phyloP scores from a whole-genome alignment of 2,888 invertebrate species.

The Argyra leucocephala region DNA sequence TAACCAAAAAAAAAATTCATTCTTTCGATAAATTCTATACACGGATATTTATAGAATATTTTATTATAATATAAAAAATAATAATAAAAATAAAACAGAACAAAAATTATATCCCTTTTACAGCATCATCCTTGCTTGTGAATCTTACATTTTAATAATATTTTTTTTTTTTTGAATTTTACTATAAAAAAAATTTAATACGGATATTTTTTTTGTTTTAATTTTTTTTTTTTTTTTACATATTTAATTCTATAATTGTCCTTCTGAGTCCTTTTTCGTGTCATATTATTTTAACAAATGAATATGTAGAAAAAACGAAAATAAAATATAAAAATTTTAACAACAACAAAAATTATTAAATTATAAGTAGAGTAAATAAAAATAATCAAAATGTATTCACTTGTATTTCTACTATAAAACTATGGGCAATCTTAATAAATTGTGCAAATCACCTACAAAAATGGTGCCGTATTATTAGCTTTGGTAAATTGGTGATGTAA shows the following conservation, averaged over 20 bases:
- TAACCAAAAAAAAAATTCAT: too few species aligned
- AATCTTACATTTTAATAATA: background rate
- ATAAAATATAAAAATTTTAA: background rate
- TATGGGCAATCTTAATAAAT: background rate
- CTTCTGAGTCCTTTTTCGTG: slow-evolving; percentile 1
- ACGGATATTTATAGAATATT: too few species aligned
- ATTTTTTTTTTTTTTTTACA: background rate
- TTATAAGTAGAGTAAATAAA: background rate
- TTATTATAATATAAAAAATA: too few species aligned
- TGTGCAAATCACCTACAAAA: too few species aligned
- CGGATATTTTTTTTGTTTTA: background rate
- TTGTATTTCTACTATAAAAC: too few species aligned
- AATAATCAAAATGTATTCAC: background rate
- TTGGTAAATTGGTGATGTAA: too few species aligned
- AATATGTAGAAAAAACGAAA: background rate
- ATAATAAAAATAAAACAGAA: too few species aligned
- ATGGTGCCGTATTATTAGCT: too few species aligned
- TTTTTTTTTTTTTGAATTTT: background rate
- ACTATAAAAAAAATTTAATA: background rate
- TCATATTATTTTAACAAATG: slow-evolving; percentile 4
- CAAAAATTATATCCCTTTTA: too few species aligned
- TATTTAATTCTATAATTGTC: background rate
- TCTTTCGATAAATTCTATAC: too few species aligned
- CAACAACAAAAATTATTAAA: background rate
- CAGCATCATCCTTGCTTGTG: too few species aligned